Conservation (phyloP, 2,888 invertebrate species). For the Onchidella celtica region DNA sequence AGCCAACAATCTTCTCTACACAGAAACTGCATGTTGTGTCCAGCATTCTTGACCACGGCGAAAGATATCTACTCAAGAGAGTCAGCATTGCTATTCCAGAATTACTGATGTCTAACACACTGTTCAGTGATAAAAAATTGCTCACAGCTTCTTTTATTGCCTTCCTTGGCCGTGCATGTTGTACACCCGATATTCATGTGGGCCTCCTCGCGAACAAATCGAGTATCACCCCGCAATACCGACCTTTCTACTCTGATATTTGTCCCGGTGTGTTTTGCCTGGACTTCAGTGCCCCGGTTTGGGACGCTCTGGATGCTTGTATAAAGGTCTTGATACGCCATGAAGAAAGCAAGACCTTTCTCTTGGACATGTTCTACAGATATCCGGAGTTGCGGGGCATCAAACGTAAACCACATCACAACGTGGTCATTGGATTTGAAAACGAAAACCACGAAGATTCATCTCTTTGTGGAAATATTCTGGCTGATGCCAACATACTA, state of each 20-base stretch:
- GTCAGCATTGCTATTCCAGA: slow-evolving; percentile 43
- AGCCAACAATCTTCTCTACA: slow-evolving; percentile 62
- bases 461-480: slow-evolving; percentile 13
- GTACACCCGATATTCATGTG: slow-evolving; percentile 56
- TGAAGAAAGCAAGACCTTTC: slow-evolving; percentile 56
- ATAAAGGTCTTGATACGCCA: slow-evolving; percentile 43
- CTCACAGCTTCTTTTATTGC: slow-evolving; percentile 58
- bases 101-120: neutral
- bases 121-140: slow-evolving; percentile 32
- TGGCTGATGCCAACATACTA: slow-evolving; percentile 61
- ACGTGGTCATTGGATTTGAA: slow-evolving; percentile 58
- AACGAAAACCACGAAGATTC: slow-evolving; percentile 23
- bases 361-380: slow-evolving; percentile 60
- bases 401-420: slow-evolving; percentile 60
- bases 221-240: slow-evolving; percentile 45
- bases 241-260: slow-evolving; percentile 57
- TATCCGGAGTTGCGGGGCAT: slow-evolving; percentile 59
- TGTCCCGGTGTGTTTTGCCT: slow-evolving; percentile 58
- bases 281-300: slow-evolving; percentile 38
- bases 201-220: slow-evolving; percentile 60
- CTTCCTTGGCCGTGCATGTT: slow-evolving; percentile 62
- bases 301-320: neutral
- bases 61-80: slow-evolving; percentile 51
- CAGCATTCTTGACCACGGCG: slow-evolving; percentile 57
- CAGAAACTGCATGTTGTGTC: slow-evolving; percentile 65